Base-by-base conservation (phyloP, 2,888 invertebrate genomes). In the Andrena hattorfiana region DNA sequence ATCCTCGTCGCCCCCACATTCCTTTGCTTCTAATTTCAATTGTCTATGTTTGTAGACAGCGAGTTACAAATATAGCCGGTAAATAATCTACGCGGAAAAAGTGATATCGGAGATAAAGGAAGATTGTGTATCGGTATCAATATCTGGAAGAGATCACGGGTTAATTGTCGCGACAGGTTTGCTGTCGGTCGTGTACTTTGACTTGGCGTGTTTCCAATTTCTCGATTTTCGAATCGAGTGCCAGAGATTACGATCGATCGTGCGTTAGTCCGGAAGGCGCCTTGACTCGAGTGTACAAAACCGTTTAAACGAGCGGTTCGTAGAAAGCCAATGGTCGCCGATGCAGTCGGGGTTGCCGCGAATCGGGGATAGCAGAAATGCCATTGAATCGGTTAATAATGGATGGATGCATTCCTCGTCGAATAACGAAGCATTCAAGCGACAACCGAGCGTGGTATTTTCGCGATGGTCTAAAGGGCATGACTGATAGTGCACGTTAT, bases 381-480 rank as follows among this genome's bases (percentile, higher is more conserved):
- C 81, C 74, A 69, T 73, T 66, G 69, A 73, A 51, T 73, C 72
- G 63, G 26, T 48, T 48, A 60, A 81, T 81, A 81, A 83, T 81
- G 77, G 63, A 49, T 67, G 72, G 64, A 71, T 76, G 59, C 59
- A 64, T 75, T 71, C 74, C 26, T 48, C 30, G 32, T 56, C 42
- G 63, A 71, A 67, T 62, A 64, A 74, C 66, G 49, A 74, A 70
- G 13, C 48, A 51, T 68, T 68, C 71, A 26, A 51, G 26, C 28
- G 30, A 48, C 63, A 60, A 16, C 10, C n/a, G 13, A 28, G 7
- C 0, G 23, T 20, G 60, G 30, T 63, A 72, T 68, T 68, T 77
- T 56, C 56, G 28, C 48, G 42, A 13, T 5, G 49, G n/a, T 35
- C 51, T 2, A 32, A 49, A 64, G 35, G 30, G 23, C 30, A n/a